Percentiles rank a stretch among this genome's conserved stretches.
Evolutionary conservation across 2,888 invertebrate genomes (phyloP).

Genomic region (Dasysyrphus albostriatus): DNA sequence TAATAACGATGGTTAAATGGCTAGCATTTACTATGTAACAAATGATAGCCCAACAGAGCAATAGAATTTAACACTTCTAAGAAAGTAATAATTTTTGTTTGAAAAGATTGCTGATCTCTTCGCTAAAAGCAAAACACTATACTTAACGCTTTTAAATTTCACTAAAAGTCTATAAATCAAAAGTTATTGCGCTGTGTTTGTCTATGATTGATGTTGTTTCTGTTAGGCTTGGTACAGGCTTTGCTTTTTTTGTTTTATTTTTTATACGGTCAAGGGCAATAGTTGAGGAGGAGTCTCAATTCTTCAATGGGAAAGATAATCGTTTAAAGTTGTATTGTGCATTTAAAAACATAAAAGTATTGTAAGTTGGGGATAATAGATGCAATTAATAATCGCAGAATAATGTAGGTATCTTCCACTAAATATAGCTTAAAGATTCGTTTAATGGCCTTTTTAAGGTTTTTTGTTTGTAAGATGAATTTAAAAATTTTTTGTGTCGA

Average conservation of each 20-base stretch:
- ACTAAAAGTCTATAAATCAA: slow-evolving; percentile 61
- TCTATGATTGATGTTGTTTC: not conserved
- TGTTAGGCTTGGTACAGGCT: slow-evolving; percentile 15
- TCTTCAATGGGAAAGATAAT: not conserved
- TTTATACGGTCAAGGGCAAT: slow-evolving; percentile 19
- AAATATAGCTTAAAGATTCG: no score
- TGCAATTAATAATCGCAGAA: no score
- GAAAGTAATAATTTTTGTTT: slow-evolving; percentile 19
- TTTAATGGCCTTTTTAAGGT: no score
- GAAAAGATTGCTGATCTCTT: not conserved
- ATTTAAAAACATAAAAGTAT: not conserved
- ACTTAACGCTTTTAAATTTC: slow-evolving; percentile 51
- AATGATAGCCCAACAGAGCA: not conserved
- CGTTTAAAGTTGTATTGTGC: not conserved
- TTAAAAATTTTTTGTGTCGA: no score
- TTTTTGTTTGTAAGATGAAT: no score
- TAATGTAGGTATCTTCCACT: no score
- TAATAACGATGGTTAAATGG: not conserved
- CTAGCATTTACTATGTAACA: not conserved
- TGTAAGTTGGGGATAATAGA: not conserved
- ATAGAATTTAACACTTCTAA: slow-evolving; percentile 8
- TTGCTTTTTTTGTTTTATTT: not conserved
- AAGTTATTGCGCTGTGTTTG: slow-evolving; percentile 13
- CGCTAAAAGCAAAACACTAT: slow-evolving; percentile 21
- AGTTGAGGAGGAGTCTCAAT: not conserved